phyloP scores from a whole-genome alignment of 2,888 invertebrate species.

The Axea sp. region DNA sequence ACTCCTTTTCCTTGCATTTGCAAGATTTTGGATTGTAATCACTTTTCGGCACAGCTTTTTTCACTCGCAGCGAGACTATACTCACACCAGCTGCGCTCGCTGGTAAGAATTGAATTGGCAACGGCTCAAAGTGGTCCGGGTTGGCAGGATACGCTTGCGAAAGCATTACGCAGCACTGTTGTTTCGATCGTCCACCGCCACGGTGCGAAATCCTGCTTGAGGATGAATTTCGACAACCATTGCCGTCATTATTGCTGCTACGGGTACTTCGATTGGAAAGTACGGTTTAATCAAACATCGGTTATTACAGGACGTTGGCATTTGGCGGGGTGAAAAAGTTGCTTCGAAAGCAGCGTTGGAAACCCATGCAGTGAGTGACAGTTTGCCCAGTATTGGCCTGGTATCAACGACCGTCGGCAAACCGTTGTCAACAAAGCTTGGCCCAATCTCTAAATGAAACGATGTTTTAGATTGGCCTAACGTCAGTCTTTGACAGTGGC shows the following conservation, averaged over 20 bases:
- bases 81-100: constrained; percentile 48
- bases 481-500: too few relatives aligned
- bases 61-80: constrained; percentile 46
- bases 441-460: too few relatives aligned
- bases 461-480: too few relatives aligned
- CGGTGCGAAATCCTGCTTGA: constrained; percentile 21
- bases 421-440: too few relatives aligned
- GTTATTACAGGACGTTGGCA: too few relatives aligned
- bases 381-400: too few relatives aligned
- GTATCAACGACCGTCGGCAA: too few relatives aligned
- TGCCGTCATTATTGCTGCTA: constrained; percentile 23
- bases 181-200: constrained; percentile 40
- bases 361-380: too few relatives aligned
- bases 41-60: constrained; percentile 53
- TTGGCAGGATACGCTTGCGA: constrained; percentile 51
- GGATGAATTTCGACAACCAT: constrained; percentile 45
- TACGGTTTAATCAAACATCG: too few relatives aligned
- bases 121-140: constrained; percentile 57
- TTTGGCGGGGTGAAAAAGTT: too few relatives aligned
- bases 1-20: constrained; percentile 41
- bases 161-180: constrained; percentile 41
- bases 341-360: too few relatives aligned
- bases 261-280: too few relatives aligned
- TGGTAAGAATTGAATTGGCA: constrained; percentile 63
- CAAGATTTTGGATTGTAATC: constrained; percentile 59